Base-by-base conservation (phyloP, 2,888 invertebrate genomes). In the Abrostola triplasia region DNA sequence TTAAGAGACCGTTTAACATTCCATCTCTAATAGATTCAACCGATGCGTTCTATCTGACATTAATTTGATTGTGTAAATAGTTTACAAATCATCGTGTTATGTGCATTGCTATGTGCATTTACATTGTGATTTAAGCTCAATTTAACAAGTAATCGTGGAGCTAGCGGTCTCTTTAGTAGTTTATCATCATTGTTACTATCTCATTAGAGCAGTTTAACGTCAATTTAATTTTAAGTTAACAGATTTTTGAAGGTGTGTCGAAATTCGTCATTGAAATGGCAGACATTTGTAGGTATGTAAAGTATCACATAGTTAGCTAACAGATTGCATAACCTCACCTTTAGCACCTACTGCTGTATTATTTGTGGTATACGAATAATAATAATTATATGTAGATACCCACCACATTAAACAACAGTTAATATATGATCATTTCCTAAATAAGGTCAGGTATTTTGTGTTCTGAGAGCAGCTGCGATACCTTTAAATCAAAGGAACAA, bases 71-170 rank as follows among this genome's bases (percentile, higher is more conserved):
- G 42, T 48, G 59, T 77, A 59, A 70, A 73, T 44, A 71, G 38
- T 50, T 53, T 67, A 59, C 54, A 66, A 76, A 70, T 64, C 38
- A 62, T 67, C 54, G 24, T 24, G 24, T 24, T 24, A 24, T 24
- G 24, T 24, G 24, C 4, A 24, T 47, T 1, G 8, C 13, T 9
- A 40, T 9, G 13, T 13, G 8, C 44, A 12, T 44, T 79, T 76
- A 78, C 59, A 13, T 64, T 55, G 59, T 69, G 60, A 72, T 79
- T 80, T 74, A 78, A 35, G 79, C 69, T 77, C 78, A 76, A 80
- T 77, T 62, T 71, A 77, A 77, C 74, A 75, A 73, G 73, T 76
- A 70, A 74, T 72, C 69, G 65, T 79, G 76, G 77, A 75, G 70
- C 67, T 61, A 37, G 40, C 38, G 47, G 50, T 44, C 11, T 13